phyloP scores from a whole-genome alignment of 2,113 vertebrate genomes.

The Hypomesus transpacificus region DNA sequence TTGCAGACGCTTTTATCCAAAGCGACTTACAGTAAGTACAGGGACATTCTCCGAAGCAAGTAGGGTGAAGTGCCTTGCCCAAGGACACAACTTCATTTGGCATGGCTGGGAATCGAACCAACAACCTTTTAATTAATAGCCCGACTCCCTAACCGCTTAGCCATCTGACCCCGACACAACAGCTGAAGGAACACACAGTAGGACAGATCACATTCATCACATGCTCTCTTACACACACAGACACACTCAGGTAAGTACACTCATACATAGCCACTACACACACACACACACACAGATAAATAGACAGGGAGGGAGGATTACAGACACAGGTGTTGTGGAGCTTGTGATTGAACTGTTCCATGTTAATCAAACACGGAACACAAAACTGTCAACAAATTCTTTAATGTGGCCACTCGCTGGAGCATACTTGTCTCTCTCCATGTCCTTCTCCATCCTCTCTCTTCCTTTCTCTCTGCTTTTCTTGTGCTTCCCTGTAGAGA shows the following conservation, averaged over 20 bases:
- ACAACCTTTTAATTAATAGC: too few species aligned
- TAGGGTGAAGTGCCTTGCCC: too few species aligned
- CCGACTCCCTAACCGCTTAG: too few species aligned
- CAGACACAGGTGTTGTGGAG: too few species aligned
- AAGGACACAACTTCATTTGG: too few species aligned
- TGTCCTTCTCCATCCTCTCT: conserved; percentile 3
- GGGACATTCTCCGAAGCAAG: too few species aligned
- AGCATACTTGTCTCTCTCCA: conserved; percentile 24
- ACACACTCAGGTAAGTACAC: not conserved
- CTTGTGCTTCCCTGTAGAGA: conserved; percentile 5
- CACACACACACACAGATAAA: conserved; percentile 5
- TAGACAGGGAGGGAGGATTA: not conserved
- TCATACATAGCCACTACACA: not conserved
- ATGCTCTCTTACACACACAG: not conserved
- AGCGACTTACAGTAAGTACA: too few species aligned
- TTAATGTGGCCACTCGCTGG: conserved; percentile 55
- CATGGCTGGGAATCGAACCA: too few species aligned
- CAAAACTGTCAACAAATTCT: conserved; percentile 62
- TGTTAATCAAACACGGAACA: conserved; percentile 59
- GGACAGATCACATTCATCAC: not conserved
- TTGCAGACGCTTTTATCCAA: too few species aligned
- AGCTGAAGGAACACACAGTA: not conserved
- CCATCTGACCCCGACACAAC: too few species aligned
- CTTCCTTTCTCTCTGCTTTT: conserved; percentile 3
- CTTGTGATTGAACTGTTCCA: not conserved